Evolutionary conservation across 2,797 vertebrate genomes (phyloP).

Genomic region (Myotis findleyi): DNA sequence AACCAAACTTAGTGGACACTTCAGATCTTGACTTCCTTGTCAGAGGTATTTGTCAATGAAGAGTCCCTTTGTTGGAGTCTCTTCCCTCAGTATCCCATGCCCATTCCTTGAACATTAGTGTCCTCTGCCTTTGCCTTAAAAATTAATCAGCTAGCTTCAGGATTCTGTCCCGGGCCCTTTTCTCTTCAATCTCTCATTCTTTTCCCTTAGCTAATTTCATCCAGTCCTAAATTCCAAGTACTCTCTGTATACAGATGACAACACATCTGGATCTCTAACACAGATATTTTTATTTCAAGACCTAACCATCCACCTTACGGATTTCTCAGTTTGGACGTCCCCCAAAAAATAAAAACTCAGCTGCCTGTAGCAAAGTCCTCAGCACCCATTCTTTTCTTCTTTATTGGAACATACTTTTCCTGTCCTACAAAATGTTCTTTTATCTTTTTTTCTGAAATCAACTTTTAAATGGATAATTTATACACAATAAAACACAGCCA

Average conservation of each 20-base stretch:
- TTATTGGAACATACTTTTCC: background rate
- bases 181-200: background rate
- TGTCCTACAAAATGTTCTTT: background rate
- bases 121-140: background rate
- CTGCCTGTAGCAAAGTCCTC: background rate
- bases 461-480: constrained; percentile 28
- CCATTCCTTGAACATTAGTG: background rate
- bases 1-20: background rate
- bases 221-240: constrained; percentile 13
- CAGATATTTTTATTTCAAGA: constrained; percentile 11
- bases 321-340: background rate
- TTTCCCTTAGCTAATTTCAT: background rate
- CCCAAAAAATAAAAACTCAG: background rate
- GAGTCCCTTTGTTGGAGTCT: background rate
- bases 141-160: background rate
- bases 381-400: background rate
- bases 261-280: background rate
- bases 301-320: background rate
- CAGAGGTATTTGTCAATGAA: background rate
- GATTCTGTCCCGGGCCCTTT: background rate
- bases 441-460: constrained; percentile 11
- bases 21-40: background rate
- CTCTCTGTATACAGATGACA: background rate
- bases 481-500: background rate
- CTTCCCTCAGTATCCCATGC: background rate